Percentiles rank a stretch among this genome's conserved stretches.
Evolutionary conservation across 2,113 vertebrate genomes (phyloP).

Genomic region (Paralichthys olivaceus): DNA sequence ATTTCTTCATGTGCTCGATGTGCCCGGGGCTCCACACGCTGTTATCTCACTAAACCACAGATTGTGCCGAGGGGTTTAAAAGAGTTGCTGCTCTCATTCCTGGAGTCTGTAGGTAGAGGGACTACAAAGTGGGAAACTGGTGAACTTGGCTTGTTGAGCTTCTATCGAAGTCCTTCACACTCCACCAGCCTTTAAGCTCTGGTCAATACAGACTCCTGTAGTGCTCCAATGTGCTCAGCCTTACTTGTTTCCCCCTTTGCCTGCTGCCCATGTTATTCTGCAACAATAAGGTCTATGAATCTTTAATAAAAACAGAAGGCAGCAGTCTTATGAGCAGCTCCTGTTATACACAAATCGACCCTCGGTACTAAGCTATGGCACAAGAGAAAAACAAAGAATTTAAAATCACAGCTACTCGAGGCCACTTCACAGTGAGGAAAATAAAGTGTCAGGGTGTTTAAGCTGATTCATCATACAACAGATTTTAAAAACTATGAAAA

Average conservation of each 20-base stretch:
- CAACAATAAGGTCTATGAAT: conserved; percentile 38
- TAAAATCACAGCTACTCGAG: too few species aligned
- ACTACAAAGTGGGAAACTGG: too few species aligned
- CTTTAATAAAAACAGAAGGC: conserved; percentile 49
- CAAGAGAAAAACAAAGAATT: background rate
- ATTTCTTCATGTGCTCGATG: background rate
- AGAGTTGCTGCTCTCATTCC: too few species aligned
- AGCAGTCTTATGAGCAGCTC: background rate
- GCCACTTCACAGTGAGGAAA: too few species aligned
- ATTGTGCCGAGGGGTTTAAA: too few species aligned
- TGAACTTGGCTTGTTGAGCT: too few species aligned
- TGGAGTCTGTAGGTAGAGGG: too few species aligned
- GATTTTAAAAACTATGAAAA: too few species aligned
- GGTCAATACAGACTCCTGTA: background rate
- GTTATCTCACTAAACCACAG: conserved; percentile 13
- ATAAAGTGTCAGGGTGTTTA: too few species aligned
- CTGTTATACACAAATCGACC: background rate
- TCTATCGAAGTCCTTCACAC: too few species aligned
- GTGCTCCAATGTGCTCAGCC: background rate
- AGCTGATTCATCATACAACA: too few species aligned
- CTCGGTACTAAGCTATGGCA: background rate
- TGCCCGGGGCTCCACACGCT: background rate
- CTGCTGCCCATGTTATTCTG: conserved; percentile 8
- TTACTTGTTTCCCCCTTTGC: background rate
- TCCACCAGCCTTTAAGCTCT: background rate